Conservation (phyloP, 2,888 invertebrate genomes). For the Mythimna pallens region DNA sequence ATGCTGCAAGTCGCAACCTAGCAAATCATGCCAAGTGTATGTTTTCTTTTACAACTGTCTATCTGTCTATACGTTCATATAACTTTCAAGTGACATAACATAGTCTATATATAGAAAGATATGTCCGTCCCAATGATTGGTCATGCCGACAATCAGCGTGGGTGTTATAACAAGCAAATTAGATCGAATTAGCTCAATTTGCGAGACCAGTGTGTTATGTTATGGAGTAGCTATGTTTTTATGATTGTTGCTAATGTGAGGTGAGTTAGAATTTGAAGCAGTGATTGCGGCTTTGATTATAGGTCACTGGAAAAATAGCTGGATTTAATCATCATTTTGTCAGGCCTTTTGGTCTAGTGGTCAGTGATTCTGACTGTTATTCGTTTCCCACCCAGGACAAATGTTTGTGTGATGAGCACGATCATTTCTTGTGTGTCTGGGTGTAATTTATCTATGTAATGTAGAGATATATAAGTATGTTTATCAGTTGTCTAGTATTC, state of each 20-base stretch:
- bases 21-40: slow-evolving; percentile 19
- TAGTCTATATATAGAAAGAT: slow-evolving; percentile 55
- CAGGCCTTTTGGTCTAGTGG: too few species aligned
- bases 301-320: not conserved
- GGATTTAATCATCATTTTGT: not conserved
- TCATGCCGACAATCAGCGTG: slow-evolving; percentile 65
- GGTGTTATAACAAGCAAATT: slow-evolving; percentile 81
- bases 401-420: too few species aligned
- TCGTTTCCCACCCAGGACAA: too few species aligned
- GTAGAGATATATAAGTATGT: too few species aligned
- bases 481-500: too few species aligned
- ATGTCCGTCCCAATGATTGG: slow-evolving; percentile 47
- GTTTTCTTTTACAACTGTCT: slow-evolving; percentile 6
- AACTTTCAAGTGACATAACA: slow-evolving; percentile 45
- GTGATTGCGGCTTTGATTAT: not conserved
- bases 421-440: too few species aligned
- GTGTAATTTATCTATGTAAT: too few species aligned
- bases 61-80: slow-evolving; percentile 1
- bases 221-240: slow-evolving; percentile 14
- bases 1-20: not conserved
- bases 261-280: not conserved
- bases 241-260: slow-evolving; percentile 1
- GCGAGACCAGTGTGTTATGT: slow-evolving; percentile 53
- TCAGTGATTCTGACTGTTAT: too few species aligned
- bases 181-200: slow-evolving; percentile 80